Evolutionary conservation across 2,797 vertebrate genomes (phyloP), one percentile per base, ranked within the genome.

Genomic region (Gymnothorax javanicus): DNA sequence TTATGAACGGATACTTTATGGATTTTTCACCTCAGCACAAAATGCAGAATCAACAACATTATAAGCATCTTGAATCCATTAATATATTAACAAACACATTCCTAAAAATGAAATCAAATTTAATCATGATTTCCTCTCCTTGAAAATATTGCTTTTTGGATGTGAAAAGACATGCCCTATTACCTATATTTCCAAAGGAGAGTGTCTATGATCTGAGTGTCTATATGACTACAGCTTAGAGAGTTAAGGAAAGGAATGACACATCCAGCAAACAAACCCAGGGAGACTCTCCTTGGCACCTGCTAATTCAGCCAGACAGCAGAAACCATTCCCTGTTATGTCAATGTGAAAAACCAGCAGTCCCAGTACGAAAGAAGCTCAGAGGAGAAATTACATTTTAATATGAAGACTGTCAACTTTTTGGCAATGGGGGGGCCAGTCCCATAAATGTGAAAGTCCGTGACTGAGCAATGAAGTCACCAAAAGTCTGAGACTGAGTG

Each of bases 201-300:
- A 11, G 27, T n/a, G n/a, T n/a, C n/a, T n/a, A n/a, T n/a, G n/a
- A n/a, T n/a, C n/a, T 27, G 67, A 12, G 27, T 6, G 59, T 56
- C 84, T 56, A 85, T 5, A 85, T 64, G 13, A 56, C 50, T 9
- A 4, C 20, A 0, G 64, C 52, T 25, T 64, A 5, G 17, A 71
- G 20, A n/a, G 84, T 20, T 69, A 54, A 60, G 13, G 0, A 54
- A 50, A 50, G 73, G 23, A 17, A 50, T 43, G 5, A 73, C 43
- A 54, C 84, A 73, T 67, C 84, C 13, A 17, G 84, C 64, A 85
- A 85, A 73, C 54, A 56, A 85, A 50, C 23, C 56, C 71, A 64
- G 57, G 57, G 64, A 56, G 54, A 54, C 84, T 67, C 73, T 85
- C 6, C 71, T 64, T 50, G 50, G 71, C 20, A 56, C 69, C 84